A percentile compares a stretch with the other conserved stretches of the same genome.
These are phyloP conservation scores for Suncus etruscus DNA, from an alignment of 2,113 vertebrate genomes.

Conservation along the genomic window DNA sequence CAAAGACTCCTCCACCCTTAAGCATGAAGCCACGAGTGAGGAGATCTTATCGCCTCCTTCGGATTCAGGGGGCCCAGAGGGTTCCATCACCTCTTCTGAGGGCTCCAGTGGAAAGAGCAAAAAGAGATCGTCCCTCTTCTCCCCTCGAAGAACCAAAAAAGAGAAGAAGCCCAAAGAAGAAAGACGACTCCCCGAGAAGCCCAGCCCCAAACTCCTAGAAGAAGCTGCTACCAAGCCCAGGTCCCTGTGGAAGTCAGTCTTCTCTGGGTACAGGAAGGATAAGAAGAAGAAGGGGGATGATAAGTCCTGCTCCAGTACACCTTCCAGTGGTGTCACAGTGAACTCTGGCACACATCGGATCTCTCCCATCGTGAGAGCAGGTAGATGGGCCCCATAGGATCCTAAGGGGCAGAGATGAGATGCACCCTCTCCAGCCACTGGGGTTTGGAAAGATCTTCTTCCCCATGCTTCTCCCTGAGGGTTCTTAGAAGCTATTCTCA, in stretches of 20 bases:
- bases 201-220: conserved; percentile 80
- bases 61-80: conserved; percentile 89
- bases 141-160: conserved; percentile 96
- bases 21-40: conserved; percentile 87
- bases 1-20: conserved; percentile 86
- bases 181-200: conserved; percentile 87
- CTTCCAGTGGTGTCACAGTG: conserved; percentile 93
- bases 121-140: conserved; percentile 96
- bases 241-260: conserved; percentile 97
- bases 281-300: conserved; percentile 95
- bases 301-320: conserved; percentile 94
- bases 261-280: conserved; percentile 98
- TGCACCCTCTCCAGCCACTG: accelerated
- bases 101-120: conserved; percentile 95
- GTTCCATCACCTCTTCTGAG: conserved; percentile 94
- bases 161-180: conserved; percentile 97
- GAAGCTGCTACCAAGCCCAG: conserved; percentile 93
- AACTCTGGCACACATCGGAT: conserved; percentile 92
- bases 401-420: accelerated
- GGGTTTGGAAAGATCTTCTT: background rate
- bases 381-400: conserved; percentile 76
- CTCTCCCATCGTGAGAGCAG: conserved; percentile 88
- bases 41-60: conserved; percentile 87
- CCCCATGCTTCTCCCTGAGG: accelerated
- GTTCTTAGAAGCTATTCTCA: background rate